phyloP scores from a whole-genome alignment of 2,113 vertebrate genomes.

The Myrmophylax atrothorax region DNA sequence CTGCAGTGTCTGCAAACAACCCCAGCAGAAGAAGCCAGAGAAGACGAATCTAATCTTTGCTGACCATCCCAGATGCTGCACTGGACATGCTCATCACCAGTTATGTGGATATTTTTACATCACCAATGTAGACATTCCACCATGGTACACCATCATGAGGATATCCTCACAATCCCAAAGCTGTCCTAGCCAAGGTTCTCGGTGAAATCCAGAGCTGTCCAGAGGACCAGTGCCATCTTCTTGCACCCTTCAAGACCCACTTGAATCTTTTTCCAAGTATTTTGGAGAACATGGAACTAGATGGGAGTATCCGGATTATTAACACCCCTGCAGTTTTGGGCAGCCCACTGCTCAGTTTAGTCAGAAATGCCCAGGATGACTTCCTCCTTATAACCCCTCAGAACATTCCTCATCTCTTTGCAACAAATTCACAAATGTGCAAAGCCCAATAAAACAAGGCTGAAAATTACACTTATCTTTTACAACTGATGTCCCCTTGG shows the following conservation, averaged over 20 bases:
- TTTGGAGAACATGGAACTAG: neutral
- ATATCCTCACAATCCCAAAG: neutral
- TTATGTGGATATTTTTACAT: neutral
- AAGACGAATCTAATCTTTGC: neutral
- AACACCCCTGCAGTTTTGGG: neutral
- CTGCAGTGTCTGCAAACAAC: neutral
- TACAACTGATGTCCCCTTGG: neutral
- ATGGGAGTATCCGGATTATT: neutral
- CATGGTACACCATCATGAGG: no score
- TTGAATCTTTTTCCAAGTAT: neutral
- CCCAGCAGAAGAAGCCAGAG: neutral
- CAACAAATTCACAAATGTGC: neutral
- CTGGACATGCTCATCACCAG: neutral
- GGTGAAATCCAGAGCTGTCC: neutral
- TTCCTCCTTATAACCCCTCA: neutral
- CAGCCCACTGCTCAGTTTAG: fast-evolving
- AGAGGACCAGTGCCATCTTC: neutral
- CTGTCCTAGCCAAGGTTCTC: neutral
- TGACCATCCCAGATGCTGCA: neutral
- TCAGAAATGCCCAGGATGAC: neutral
- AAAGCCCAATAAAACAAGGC: neutral
- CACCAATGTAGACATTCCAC: neutral
- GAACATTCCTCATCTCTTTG: neutral
- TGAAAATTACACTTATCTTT: neutral
- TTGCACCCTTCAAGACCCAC: neutral